Percentiles rank a stretch among this genome's conserved stretches.
Evolutionary conservation across 2,888 invertebrate species (phyloP).

Genomic region (Ochropleura leucogaster): DNA sequence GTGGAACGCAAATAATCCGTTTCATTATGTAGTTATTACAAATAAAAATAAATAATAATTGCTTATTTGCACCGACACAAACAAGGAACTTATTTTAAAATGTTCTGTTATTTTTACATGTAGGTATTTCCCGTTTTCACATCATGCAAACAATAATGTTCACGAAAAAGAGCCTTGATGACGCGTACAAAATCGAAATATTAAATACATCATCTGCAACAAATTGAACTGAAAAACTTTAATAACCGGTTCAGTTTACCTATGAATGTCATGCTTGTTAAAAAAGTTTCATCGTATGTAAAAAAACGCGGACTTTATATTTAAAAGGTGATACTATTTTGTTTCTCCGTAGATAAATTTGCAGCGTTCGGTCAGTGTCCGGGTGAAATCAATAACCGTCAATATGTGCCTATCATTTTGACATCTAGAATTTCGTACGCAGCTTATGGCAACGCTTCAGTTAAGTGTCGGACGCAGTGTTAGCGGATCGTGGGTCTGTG

Average conservation of each 20-base stretch:
- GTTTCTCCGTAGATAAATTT: slow-evolving; percentile 60
- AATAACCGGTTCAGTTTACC: slow-evolving; percentile 7
- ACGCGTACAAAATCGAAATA: slow-evolving; percentile 17
- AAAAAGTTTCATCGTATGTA: slow-evolving; percentile 22
- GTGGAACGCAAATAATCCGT: slow-evolving; percentile 10
- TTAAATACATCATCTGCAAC: slow-evolving; percentile 9
- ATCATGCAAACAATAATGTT: slow-evolving; percentile 19
- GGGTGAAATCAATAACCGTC: slow-evolving; percentile 84
- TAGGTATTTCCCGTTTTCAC: background rate
- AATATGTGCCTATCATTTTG: slow-evolving; percentile 88
- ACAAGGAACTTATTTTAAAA: background rate
- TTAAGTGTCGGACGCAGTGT: slow-evolving; percentile 46
- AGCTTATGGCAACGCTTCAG: slow-evolving; percentile 70
- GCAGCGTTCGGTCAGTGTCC: slow-evolving; percentile 74
- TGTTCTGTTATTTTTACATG: background rate
- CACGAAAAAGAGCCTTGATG: background rate
- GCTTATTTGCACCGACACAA: background rate
- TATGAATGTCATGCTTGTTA: slow-evolving; percentile 15
- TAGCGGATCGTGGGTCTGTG: slow-evolving; percentile 40
- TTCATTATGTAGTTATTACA: background rate
- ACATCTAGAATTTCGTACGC: slow-evolving; percentile 84
- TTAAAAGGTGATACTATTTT: slow-evolving; percentile 31
- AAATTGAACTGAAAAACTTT: slow-evolving; percentile 15
- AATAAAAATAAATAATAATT: slow-evolving; percentile 22
- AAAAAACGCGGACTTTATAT: slow-evolving; percentile 23